These are phyloP conservation scores for Carcharodon carcharias DNA, from an alignment of 2,797 vertebrate genomes.

Conservation along the genomic window DNA sequence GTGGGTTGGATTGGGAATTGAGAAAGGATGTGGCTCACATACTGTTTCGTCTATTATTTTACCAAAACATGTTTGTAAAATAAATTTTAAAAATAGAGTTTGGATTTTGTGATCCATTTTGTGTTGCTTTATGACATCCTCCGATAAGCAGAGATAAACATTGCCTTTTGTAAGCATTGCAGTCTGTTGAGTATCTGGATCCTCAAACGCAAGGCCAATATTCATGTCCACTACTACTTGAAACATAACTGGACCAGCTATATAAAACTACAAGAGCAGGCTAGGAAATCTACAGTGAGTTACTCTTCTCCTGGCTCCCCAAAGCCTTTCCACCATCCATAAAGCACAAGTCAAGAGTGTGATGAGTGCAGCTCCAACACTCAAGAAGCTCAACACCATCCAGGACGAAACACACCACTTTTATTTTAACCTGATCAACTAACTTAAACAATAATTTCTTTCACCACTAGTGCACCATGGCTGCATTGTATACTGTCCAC, in stretches of 20 bases:
- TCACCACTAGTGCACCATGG: no score
- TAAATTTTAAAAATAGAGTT: neutral
- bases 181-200: neutral
- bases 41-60: neutral
- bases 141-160: neutral
- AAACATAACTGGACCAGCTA: neutral
- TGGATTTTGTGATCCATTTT: neutral
- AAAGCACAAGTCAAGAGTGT: no score
- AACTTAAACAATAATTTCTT: no score
- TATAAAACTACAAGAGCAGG: neutral
- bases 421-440: no score
- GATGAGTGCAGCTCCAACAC: no score
- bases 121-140: neutral
- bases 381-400: no score
- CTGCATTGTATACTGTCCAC: no score
- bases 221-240: neutral
- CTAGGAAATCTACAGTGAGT: no score
- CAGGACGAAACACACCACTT: no score
- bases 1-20: neutral
- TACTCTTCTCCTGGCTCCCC: no score
- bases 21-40: neutral
- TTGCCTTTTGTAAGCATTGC: neutral
- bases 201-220: neutral
- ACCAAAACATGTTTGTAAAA: slow-evolving; percentile 14
- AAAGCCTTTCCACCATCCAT: no score